Evolutionary conservation across 2,888 invertebrate species (phyloP).

Genomic region (Cataglyphis livida): DNA sequence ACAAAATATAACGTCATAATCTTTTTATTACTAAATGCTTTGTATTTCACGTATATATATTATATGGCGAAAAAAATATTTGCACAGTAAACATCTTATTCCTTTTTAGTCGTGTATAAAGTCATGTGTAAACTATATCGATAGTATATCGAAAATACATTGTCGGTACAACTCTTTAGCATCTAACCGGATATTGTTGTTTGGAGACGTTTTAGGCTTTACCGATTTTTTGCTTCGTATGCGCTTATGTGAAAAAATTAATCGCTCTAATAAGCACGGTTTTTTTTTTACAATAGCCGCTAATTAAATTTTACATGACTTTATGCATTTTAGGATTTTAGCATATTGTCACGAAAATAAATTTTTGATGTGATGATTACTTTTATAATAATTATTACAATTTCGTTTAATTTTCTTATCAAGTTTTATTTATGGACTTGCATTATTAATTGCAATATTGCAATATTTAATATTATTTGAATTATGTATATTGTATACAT

Average conservation of each 20-base stretch:
- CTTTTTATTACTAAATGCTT: not conserved
- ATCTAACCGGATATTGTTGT: constrained; percentile 27
- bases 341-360: constrained; percentile 5
- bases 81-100: constrained; percentile 24
- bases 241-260: constrained; percentile 54
- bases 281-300: not conserved
- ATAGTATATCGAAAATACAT: not conserved
- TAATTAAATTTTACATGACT: constrained; percentile 51
- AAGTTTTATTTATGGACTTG: constrained; percentile 7
- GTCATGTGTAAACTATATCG: constrained; percentile 25
- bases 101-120: constrained; percentile 29
- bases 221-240: constrained; percentile 41
- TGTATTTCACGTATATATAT: not conserved
- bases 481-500: not conserved
- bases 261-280: constrained; percentile 48
- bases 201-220: constrained; percentile 52
- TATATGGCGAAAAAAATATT: constrained; percentile 12
- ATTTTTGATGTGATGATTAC: not conserved
- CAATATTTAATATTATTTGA: constrained; percentile 42
- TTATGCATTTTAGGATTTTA: constrained; percentile 25
- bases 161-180: constrained; percentile 4
- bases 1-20: not conserved
- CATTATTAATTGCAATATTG: not conserved
- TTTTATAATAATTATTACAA: not conserved
- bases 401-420: not conserved